Evolutionary conservation across 2,888 invertebrate genomes (phyloP).

Genomic region (Heteropelma amictum): DNA sequence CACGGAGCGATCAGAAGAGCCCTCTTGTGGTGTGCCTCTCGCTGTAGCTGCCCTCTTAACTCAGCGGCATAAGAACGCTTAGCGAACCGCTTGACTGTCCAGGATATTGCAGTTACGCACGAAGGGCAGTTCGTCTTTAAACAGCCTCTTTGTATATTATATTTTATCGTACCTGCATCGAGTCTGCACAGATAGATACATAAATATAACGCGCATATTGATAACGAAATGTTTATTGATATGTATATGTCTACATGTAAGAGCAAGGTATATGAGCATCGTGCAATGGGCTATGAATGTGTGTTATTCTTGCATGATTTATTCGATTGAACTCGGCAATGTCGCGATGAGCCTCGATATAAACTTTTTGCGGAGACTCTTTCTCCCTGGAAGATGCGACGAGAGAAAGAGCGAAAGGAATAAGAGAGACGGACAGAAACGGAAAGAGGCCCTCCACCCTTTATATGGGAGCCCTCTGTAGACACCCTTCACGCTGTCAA

Average conservation of each 20-base stretch:
- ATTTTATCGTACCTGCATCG: not conserved
- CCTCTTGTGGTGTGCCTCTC: slow-evolving; percentile 15
- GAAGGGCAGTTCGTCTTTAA: slow-evolving; percentile 34
- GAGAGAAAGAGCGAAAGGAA: not conserved
- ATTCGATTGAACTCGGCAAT: slow-evolving; percentile 17
- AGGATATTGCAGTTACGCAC: slow-evolving; percentile 41
- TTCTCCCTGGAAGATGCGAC: not conserved
- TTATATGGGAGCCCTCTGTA: slow-evolving; percentile 2
- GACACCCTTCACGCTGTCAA: slow-evolving; percentile 37
- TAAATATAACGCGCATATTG: not conserved
- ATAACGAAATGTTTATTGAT: slow-evolving; percentile 27
- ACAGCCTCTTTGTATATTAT: slow-evolving; percentile 2
- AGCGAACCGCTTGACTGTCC: slow-evolving; percentile 38
- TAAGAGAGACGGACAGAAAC: not conserved
- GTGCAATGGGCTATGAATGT: not conserved
- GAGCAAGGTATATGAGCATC: not conserved
- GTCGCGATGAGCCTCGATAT: slow-evolving; percentile 5
- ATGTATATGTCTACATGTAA: slow-evolving; percentile 1
- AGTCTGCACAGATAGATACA: not conserved
- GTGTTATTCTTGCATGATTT: slow-evolving; percentile 18
- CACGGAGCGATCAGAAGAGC: slow-evolving; percentile 25
- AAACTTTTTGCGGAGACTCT: not conserved
- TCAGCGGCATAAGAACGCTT: slow-evolving; percentile 40
- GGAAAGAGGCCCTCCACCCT: not conserved
- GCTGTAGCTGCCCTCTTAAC: slow-evolving; percentile 38